Evolutionary conservation across 92 coral and sea anemone genomes (phyloP), one percentile per base, ranked within the genome.

Genomic region (Palythoa heliodiscus): DNA sequence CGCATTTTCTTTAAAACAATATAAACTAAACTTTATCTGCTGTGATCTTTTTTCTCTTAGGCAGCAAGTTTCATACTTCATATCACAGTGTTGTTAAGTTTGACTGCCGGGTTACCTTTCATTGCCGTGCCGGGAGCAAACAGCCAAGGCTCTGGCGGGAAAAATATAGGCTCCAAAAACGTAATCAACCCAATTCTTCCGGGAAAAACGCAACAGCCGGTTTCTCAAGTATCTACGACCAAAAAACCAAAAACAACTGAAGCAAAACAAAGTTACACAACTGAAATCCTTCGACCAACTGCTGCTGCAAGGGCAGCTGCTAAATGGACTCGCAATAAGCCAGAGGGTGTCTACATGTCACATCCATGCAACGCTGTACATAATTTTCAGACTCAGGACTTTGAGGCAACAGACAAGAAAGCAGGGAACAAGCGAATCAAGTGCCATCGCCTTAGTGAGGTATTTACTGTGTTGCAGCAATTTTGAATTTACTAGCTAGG

Each of bases 361-460:
- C 84, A 80, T 7, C 84, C 84, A 22, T 80, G 84, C 74, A 80
- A 80, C 14, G 14, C 15, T 7, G 84, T 25, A 7, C 23, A 67
- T 35, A 16, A 66, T 13, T 80, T 80, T 80, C 11, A 48, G 25
- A 80, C 73, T 22, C 84, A 80, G 39, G 61, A 80, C 55, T 80
- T 80, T 52, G 84, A 80, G 11, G 66, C 84, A 13, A 23, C 11
- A 23, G 84, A 66, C 63, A 80, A 11, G 11, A 64, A 17, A 63
- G 22, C 13, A 3, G 53, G 76, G 9, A 54, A 43, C 84, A 80
- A 48, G 22, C 66, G 15, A 47, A 80, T 80, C n/a, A 80, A 43
- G 16, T 80, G 84, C 22, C 84, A 80, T 20, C 84, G 84, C 47
- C 58, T 80, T 24, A 80, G 40, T 66, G 73, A 80, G 84, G 84